These are phyloP conservation scores for Onychostruthus taczanowskii DNA, from an alignment of 2,113 vertebrate species.

Conservation along the genomic window DNA sequence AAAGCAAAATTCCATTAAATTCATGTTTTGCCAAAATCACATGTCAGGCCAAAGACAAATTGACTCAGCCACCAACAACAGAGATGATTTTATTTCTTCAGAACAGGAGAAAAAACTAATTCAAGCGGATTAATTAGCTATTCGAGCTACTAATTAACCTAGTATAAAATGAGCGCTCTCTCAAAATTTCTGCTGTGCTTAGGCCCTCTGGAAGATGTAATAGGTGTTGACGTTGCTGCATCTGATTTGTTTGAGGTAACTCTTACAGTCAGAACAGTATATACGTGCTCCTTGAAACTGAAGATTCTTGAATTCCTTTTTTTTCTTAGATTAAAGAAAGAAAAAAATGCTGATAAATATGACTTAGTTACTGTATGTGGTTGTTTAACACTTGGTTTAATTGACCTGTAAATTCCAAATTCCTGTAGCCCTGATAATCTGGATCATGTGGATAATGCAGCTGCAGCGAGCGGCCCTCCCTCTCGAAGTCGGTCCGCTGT, in stretches of 20 bases:
- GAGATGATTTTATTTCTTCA: neutral
- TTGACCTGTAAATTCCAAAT: neutral
- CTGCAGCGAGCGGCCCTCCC: slow-evolving; percentile 80
- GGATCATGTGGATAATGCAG: slow-evolving; percentile 85
- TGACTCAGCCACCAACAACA: neutral
- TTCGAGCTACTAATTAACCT: neutral
- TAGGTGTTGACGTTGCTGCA: neutral
- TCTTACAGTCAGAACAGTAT: neutral
- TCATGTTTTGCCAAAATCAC: neutral
- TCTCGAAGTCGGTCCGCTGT: slow-evolving; percentile 83
- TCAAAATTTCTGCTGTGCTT: neutral
- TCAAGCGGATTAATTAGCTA: neutral
- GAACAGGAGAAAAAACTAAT: neutral
- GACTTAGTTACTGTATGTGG: neutral
- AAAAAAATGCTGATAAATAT: neutral
- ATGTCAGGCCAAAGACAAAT: neutral
- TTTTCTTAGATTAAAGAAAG: neutral
- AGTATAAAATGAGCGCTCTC: neutral
- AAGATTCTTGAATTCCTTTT: neutral
- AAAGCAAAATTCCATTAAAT: neutral
- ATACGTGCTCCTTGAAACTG: neutral
- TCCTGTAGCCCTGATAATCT: slow-evolving; percentile 84
- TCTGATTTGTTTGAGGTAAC: neutral
- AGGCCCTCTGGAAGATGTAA: neutral
- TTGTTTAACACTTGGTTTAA: neutral